Conservation (phyloP, 2,113 vertebrate genomes). For the Sinocyclocheilus grahami region DNA sequence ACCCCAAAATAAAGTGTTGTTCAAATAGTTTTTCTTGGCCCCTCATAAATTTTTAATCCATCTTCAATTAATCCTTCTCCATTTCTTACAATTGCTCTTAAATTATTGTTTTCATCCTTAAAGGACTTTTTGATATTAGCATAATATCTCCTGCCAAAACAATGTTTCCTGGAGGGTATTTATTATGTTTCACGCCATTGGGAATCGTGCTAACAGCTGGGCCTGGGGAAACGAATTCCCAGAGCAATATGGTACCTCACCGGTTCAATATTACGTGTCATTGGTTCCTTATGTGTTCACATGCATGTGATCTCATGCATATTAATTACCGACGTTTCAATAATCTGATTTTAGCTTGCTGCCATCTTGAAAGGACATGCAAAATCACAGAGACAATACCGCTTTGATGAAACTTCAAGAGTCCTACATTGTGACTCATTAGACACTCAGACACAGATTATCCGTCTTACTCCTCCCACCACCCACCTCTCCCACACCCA, state of each 20-base stretch:
- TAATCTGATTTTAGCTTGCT: neutral
- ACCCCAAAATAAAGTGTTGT: neutral
- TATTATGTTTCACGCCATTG: neutral
- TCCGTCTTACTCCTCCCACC: neutral
- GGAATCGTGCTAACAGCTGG: conserved; percentile 18
- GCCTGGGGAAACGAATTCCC: conserved; percentile 24
- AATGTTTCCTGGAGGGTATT: conserved; percentile 22
- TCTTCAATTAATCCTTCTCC: neutral
- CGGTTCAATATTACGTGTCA: neutral
- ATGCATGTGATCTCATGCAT: conserved; percentile 10
- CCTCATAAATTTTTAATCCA: neutral
- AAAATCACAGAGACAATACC: neutral
- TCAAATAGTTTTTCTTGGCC: neutral
- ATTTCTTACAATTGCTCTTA: neutral
- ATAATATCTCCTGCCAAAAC: conserved; percentile 19
- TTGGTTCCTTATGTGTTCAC: neutral
- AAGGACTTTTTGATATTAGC: neutral
- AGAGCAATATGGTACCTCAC: conserved; percentile 15
- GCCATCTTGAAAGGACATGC: neutral
- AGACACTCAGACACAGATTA: conserved; percentile 17
- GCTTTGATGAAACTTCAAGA: conserved; percentile 24
- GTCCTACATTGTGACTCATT: conserved; percentile 24
- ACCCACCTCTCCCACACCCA: neutral
- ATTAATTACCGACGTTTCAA: neutral
- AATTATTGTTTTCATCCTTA: conserved; percentile 1